Conservation (phyloP, 2,113 vertebrate genomes). For the Sander vitreus region DNA sequence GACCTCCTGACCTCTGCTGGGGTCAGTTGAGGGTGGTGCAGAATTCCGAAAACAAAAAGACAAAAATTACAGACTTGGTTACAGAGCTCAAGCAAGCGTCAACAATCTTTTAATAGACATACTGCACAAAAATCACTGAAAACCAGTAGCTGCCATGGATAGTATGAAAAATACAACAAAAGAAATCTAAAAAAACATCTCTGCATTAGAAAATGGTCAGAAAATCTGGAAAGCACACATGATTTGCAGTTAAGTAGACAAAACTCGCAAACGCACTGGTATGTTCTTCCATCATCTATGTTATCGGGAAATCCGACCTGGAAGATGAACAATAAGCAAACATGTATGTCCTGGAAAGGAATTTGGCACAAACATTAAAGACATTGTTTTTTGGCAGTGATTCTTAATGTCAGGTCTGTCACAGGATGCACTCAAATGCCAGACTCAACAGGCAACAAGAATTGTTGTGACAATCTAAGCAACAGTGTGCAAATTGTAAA, state of each 20-base stretch:
- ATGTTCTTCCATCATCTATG: neutral
- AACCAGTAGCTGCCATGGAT: neutral
- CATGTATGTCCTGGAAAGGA: slow-evolving; percentile 47
- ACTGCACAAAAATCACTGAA: neutral
- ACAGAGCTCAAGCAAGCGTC: neutral
- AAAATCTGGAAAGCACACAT: neutral
- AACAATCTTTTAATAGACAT: neutral
- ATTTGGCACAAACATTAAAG: slow-evolving; percentile 32
- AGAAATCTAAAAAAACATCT: neutral
- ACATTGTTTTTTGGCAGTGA: neutral
- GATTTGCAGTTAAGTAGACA: neutral
- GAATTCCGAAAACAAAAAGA: too few species aligned
- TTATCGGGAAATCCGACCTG: slow-evolving; percentile 39
- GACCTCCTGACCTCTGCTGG: slow-evolving; percentile 25
- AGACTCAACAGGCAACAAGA: too few species aligned
- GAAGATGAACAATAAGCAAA: slow-evolving; percentile 52
- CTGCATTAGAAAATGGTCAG: neutral
- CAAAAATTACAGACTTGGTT: neutral
- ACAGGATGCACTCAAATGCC: too few species aligned
- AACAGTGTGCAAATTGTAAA: too few species aligned
- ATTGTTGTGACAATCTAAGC: too few species aligned
- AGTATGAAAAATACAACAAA: neutral
- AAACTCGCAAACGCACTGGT: neutral
- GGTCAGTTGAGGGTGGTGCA: neutral
- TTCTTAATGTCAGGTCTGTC: neutral